Conservation (phyloP, 2,888 invertebrate genomes). For the Melolontha melolontha region DNA sequence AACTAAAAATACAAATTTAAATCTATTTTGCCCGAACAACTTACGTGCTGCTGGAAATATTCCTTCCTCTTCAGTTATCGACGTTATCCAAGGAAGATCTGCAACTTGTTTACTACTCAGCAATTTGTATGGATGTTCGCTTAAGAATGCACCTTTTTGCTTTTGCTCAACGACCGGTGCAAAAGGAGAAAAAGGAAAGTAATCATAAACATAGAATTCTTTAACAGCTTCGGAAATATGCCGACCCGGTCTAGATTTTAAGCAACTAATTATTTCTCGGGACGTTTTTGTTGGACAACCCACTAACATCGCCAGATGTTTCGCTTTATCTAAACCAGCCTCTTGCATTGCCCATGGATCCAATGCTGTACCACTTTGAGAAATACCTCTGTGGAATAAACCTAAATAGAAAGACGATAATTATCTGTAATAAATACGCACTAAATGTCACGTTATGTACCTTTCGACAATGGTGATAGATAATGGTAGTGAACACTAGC, state of each 20-base stretch:
- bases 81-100: constrained; percentile 75
- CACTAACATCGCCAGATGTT: constrained; percentile 69
- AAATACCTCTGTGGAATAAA: constrained; percentile 70
- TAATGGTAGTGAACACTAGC: constrained; percentile 79
- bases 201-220: constrained; percentile 13
- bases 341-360: constrained; percentile 68
- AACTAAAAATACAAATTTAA: too few relatives aligned
- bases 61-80: constrained; percentile 77
- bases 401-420: too few relatives aligned
- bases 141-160: constrained; percentile 67
- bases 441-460: constrained; percentile 26
- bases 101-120: constrained; percentile 70
- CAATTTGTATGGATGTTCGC: constrained; percentile 71
- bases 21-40: too few relatives aligned
- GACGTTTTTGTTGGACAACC: constrained; percentile 71
- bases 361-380: constrained; percentile 76
- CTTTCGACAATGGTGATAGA: constrained; percentile 70
- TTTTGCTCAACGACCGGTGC: constrained; percentile 73
- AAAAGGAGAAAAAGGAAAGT: constrained; percentile 75
- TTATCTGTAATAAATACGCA: not conserved
- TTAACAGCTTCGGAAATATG: constrained; percentile 68
- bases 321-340: constrained; percentile 70
- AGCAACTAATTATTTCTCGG: constrained; percentile 71
- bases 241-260: constrained; percentile 72
- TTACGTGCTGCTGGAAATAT: constrained; percentile 76